Base-by-base conservation (phyloP, 92 coral and sea anemone species). In the Porites divaricata region DNA sequence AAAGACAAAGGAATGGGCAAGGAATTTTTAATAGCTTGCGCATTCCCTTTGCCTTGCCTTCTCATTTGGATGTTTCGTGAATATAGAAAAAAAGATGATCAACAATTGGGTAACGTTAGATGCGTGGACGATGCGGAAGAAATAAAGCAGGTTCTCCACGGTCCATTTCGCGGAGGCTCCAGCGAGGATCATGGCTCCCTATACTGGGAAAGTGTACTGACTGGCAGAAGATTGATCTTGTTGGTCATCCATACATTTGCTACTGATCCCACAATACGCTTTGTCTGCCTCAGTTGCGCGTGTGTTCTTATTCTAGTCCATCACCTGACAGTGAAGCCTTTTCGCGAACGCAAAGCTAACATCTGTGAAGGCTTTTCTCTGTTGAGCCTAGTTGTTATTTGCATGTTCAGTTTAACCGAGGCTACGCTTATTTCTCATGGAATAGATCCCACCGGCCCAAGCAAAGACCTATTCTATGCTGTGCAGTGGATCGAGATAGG, bases 141-240 rank as follows among this genome's bases (percentile, higher is more conserved):
- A 28, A 79, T 74, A 12, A 77, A 66, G 26, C 48, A 67, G 70
- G 68, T 83, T 50, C 89, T 88, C 21, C 79, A 80, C 56, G 91
- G 71, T 8, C 91, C 91, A 28, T 88, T 83, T 35, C 81, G 88
- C 5, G 19, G 59, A 70, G 75, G 83, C 26, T 17, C 71, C 22
- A 77, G 52, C 1, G 82, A 63, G 1, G 21, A 17, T 19, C 70
- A 67, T 6, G 90, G 88, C 8, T 57, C 87, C 0, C 71, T 87
- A 16, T 81, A 87, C 65, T 87, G 90, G 90, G 90, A 87, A 82
- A 75, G 90, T 49, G 88, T 87, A n/a, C 72, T 87, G 65, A 81
- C 77, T 63, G 88, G 88, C 1, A 71, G 90, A 13, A 65, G 90
- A 51, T 87, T 87, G 23, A 24, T 87, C 7, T 54, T 87, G 9